Conservation (phyloP, 2,797 vertebrate genomes). For the Danio jaintianensis region DNA sequence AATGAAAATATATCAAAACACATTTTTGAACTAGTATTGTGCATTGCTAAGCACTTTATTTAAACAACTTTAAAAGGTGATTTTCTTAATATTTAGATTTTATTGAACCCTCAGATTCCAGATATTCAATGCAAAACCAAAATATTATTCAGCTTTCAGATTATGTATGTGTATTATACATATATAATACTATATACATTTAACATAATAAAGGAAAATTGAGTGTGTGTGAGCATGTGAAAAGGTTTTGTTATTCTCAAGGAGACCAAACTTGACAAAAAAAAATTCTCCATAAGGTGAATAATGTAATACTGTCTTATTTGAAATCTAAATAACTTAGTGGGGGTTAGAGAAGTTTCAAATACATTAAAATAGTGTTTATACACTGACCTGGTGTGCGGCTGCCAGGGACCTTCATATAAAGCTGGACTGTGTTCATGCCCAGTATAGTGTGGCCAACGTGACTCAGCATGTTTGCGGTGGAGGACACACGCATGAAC, state of each 20-base stretch:
- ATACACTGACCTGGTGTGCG: constrained; percentile 79
- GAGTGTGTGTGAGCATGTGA: not conserved
- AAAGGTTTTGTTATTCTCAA: not conserved
- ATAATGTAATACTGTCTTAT: not conserved
- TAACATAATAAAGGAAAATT: too few relatives aligned
- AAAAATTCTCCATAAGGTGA: not conserved
- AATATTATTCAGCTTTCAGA: too few relatives aligned
- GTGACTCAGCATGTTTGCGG: constrained; percentile 86
- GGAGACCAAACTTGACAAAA: not conserved
- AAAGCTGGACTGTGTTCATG: constrained; percentile 88
- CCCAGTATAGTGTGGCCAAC: constrained; percentile 87
- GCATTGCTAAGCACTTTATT: too few relatives aligned
- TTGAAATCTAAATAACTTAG: not conserved
- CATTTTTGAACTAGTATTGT: too few relatives aligned
- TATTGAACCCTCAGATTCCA: too few relatives aligned
- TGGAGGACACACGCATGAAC: constrained; percentile 86
- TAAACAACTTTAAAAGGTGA: too few relatives aligned
- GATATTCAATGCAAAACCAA: too few relatives aligned
- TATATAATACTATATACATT: too few relatives aligned
- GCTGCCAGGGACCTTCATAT: constrained; percentile 88
- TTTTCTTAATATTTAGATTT: too few relatives aligned
- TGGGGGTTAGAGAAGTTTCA: not conserved
- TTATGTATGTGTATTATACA: too few relatives aligned
- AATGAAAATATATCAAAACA: too few relatives aligned
- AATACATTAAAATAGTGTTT: not conserved